These are phyloP conservation scores for Pempheris klunzingeri DNA, from an alignment of 2,797 vertebrate genomes.

Conservation along the genomic window DNA sequence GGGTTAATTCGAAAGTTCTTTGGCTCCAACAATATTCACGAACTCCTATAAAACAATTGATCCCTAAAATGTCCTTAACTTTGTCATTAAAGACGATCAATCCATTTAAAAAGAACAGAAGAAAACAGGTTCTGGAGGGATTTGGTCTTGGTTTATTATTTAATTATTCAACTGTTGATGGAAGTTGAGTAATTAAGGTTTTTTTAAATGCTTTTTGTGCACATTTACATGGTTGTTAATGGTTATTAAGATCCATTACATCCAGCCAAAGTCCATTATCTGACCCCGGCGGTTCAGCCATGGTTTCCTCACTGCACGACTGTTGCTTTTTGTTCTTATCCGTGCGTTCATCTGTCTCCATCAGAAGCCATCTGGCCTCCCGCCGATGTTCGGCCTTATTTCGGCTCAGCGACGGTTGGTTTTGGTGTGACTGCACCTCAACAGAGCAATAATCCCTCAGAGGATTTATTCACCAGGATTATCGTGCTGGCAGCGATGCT, in stretches of 20 bases:
- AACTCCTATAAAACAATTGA: background rate
- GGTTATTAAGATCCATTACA: conserved; percentile 29
- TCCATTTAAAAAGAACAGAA: background rate
- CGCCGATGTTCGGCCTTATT: background rate
- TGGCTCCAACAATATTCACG: background rate
- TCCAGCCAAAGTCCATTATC: conserved; percentile 41
- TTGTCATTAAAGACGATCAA: background rate
- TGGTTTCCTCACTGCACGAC: background rate
- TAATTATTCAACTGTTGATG: conserved; percentile 28
- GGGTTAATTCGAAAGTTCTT: too few relatives aligned
- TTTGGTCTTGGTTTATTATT: conserved; percentile 10
- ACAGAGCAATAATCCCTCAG: conserved; percentile 35
- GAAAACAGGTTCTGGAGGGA: conserved; percentile 2
- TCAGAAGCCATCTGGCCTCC: conserved; percentile 5
- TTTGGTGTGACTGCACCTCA: conserved; percentile 24
- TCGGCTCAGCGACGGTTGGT: background rate
- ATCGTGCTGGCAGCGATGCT: conserved; percentile 18
- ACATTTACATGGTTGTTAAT: conserved; percentile 27
- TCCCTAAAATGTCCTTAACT: background rate
- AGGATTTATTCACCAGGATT: conserved; percentile 54
- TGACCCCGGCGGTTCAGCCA: conserved; percentile 15
- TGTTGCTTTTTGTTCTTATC: background rate
- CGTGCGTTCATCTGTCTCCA: background rate
- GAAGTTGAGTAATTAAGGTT: conserved; percentile 19
- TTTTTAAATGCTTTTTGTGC: conserved; percentile 25